Base-by-base conservation (phyloP, 1,140 invertebrate genomes). In the Glossosoma conforme region DNA sequence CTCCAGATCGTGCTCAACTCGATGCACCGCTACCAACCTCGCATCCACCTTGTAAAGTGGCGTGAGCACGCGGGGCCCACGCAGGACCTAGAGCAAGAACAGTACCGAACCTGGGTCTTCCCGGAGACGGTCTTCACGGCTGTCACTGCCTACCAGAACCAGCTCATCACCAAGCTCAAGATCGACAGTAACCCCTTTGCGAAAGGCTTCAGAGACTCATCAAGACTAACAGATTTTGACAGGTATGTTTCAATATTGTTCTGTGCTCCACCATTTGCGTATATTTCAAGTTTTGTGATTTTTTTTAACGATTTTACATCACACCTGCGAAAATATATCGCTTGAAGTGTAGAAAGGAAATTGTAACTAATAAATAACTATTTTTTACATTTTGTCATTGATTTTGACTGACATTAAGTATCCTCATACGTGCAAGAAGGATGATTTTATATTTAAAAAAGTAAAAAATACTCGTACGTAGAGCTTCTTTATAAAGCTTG, bases 131-230 rank as follows among this genome's bases (percentile, higher is more conserved):
- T 95, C 47, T 98, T 98, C 75, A 98, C 95, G 5, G 95, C 94
- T 1, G 96, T 98, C 33, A 98, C 96, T 2, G 95, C 96, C 11
- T 98, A 98, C 75, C 95, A 98, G 78, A 98, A 96, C 72, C 93
- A 96, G 74, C 76, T 95, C 75, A 95, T 95, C 62, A 95, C 91
- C 36, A 95, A 94, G 71, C 73, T 95, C 61, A 95, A 95, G 77
- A 95, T 95, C 62, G 91, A 95, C 74, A 92, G 89, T 62, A 95
- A 95, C 75, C 92, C 92, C 17, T 95, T 95, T 66, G 92, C 92
- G 25, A 95, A 95, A 75, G 92, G 92, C 20, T 95, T 95, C 67
- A 77, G 92, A 49, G 92, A 95, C 70, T 96, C 93, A 6, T 94
- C 92, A 11, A 79, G 93, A 58, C 79, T 97, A 18, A 94, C 91